These are phyloP conservation scores for Siphamia tubifer DNA, from an alignment of 2,113 vertebrate species.

Conservation along the genomic window DNA sequence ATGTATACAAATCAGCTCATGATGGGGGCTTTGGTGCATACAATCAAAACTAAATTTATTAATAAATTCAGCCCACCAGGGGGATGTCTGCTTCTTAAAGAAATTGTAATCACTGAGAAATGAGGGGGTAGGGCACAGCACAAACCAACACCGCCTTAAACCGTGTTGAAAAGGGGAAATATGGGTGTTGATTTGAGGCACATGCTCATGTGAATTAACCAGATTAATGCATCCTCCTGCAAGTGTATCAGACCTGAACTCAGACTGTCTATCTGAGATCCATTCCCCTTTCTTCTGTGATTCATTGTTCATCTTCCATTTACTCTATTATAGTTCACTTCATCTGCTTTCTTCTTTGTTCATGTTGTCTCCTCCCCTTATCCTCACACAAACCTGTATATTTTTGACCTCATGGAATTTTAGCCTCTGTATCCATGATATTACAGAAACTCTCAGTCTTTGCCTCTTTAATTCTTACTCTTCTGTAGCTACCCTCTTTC, in stretches of 20 bases:
- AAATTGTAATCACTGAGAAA: slow-evolving; percentile 61
- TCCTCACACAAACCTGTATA: neutral
- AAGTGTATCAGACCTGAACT: slow-evolving; percentile 27
- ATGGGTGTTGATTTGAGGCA: neutral
- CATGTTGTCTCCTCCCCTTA: slow-evolving; percentile 1
- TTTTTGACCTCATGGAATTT: neutral
- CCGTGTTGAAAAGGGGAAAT: slow-evolving; percentile 18
- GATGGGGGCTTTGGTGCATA: slow-evolving; percentile 64
- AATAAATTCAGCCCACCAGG: slow-evolving; percentile 64
- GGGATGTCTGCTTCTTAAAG: slow-evolving; percentile 56
- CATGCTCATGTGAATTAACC: neutral
- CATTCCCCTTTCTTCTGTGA: neutral
- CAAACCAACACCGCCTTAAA: neutral
- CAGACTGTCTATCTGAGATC: slow-evolving; percentile 15
- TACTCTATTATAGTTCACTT: slow-evolving; percentile 29
- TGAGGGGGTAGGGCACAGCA: neutral
- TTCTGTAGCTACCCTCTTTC: too few relatives aligned
- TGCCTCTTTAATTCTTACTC: too few relatives aligned
- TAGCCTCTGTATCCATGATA: neutral
- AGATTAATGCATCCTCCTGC: slow-evolving; percentile 22
- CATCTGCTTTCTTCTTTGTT: slow-evolving; percentile 14
- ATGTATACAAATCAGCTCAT: slow-evolving; percentile 81
- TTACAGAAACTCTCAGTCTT: too few relatives aligned
- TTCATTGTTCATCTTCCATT: neutral
- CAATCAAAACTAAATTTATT: slow-evolving; percentile 73